A percentile compares a stretch with the other conserved stretches of the same genome.
These are phyloP conservation scores for Matsumyia berberina DNA, from an alignment of 2,888 invertebrate genomes.

Conservation along the genomic window DNA sequence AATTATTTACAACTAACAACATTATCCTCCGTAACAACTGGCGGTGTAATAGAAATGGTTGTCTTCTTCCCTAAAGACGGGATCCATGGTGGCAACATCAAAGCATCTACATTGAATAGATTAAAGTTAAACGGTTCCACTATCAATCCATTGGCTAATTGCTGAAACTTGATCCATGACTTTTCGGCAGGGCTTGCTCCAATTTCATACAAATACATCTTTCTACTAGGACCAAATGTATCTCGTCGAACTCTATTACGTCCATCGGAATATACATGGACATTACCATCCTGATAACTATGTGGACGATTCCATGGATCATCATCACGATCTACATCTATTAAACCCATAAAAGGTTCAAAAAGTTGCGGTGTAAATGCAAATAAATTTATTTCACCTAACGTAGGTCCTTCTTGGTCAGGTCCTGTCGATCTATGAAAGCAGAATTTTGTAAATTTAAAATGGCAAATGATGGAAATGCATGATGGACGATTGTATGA, in stretches of 20 bases:
- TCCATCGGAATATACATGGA: constrained; percentile 52
- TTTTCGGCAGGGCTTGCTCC: constrained; percentile 38
- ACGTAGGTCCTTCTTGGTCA: constrained; percentile 14
- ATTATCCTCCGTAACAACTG: constrained; percentile 27
- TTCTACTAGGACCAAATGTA: constrained; percentile 37
- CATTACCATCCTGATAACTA: constrained; percentile 51
- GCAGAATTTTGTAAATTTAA: constrained; percentile 11
- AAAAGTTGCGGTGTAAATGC: constrained; percentile 77
- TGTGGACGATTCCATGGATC: constrained; percentile 81
- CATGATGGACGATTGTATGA: constrained; percentile 20
- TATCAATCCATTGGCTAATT: constrained; percentile 10
- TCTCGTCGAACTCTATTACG: constrained; percentile 55
- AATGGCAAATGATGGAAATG: constrained; percentile 32
- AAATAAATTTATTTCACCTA: constrained; percentile 61
- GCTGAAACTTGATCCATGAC: constrained; percentile 27
- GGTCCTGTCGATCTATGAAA: constrained; percentile 31
- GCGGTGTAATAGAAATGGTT: constrained; percentile 66
- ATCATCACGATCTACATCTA: constrained; percentile 77
- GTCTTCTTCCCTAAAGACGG: constrained; percentile 20
- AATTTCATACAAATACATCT: constrained; percentile 69
- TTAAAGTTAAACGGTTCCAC: constrained; percentile 18
- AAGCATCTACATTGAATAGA: constrained; percentile 8
- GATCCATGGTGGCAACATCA: constrained; percentile 23
- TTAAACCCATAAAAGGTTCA: constrained; percentile 81
- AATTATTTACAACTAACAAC: constrained; percentile 13